Percentiles rank a stretch among this genome's conserved stretches.
These are phyloP conservation scores for Craterocephalus amniculus DNA, from an alignment of 2,797 vertebrate genomes.

Conservation along the genomic window DNA sequence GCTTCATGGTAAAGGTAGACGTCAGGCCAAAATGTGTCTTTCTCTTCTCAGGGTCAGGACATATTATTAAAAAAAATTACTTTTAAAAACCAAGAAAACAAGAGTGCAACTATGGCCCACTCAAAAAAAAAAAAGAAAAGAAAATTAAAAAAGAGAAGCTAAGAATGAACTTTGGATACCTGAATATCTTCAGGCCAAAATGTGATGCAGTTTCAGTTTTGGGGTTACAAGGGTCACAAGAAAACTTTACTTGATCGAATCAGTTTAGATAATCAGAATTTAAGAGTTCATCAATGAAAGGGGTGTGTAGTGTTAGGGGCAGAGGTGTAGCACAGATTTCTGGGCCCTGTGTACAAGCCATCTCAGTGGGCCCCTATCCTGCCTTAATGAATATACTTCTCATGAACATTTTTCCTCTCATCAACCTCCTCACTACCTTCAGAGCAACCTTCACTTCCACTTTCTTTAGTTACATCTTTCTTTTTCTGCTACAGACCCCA, in stretches of 20 bases:
- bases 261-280: constrained; percentile 44
- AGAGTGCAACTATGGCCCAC: constrained; percentile 8
- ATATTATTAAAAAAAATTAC: constrained; percentile 2
- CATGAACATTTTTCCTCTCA: too few relatives aligned
- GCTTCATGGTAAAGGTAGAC: constrained; percentile 19
- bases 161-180: neutral
- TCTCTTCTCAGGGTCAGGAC: constrained; percentile 13
- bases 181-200: constrained; percentile 12
- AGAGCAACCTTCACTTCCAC: too few relatives aligned
- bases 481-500: too few relatives aligned
- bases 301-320: constrained; percentile 19
- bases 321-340: too few relatives aligned
- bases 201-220: constrained; percentile 13
- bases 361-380: too few relatives aligned
- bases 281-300: constrained; percentile 51
- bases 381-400: too few relatives aligned
- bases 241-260: constrained; percentile 43
- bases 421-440: too few relatives aligned
- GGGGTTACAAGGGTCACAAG: too few relatives aligned
- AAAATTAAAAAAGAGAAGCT: too few relatives aligned
- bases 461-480: too few relatives aligned
- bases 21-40: constrained; percentile 29
- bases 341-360: too few relatives aligned
- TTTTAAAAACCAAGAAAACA: constrained; percentile 6
- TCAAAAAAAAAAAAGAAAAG: neutral